A percentile compares a stretch with the other conserved stretches of the same genome.
These are phyloP conservation scores for Diplazon laetatorius DNA, from an alignment of 2,888 invertebrate species.

Conservation along the genomic window DNA sequence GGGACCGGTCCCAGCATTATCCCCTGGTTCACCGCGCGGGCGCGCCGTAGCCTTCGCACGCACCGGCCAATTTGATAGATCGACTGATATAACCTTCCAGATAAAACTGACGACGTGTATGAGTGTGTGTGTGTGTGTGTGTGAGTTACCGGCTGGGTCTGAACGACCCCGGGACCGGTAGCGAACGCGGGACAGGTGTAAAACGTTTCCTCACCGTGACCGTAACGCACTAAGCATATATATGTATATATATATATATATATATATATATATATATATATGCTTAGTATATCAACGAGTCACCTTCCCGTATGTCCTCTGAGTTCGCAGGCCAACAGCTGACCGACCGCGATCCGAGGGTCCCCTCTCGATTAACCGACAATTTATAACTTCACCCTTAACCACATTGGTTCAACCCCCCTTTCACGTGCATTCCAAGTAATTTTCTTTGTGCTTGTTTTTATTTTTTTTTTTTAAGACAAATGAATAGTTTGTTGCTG, in stretches of 20 bases:
- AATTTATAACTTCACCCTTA: not conserved
- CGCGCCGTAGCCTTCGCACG: no score
- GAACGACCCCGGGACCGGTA: conserved; percentile 25
- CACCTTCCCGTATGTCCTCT: conserved; percentile 22
- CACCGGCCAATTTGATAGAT: conserved; percentile 76
- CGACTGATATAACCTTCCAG: conserved; percentile 73
- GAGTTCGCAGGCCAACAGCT: conserved; percentile 51
- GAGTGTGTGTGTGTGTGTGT: conserved; percentile 4
- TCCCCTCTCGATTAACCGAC: not conserved
- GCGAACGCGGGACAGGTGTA: conserved; percentile 57
- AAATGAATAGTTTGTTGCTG: no score
- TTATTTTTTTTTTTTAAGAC: no score
- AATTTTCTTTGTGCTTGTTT: no score
- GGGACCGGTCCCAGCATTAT: no score
- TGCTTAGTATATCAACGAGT: no score
- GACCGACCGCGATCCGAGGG: conserved; percentile 40
- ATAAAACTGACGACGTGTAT: conserved; percentile 61
- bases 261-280: no score
- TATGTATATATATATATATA: not conserved
- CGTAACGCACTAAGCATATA: conserved; percentile 22
- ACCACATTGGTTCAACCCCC: not conserved
- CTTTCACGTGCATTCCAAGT: no score
- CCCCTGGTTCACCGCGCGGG: no score
- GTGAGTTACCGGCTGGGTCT: conserved; percentile 3
- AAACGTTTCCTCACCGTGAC: conserved; percentile 49